Evolutionary conservation across 2,797 vertebrate species (phyloP).

Genomic region (Poeciliopsis presidionis): DNA sequence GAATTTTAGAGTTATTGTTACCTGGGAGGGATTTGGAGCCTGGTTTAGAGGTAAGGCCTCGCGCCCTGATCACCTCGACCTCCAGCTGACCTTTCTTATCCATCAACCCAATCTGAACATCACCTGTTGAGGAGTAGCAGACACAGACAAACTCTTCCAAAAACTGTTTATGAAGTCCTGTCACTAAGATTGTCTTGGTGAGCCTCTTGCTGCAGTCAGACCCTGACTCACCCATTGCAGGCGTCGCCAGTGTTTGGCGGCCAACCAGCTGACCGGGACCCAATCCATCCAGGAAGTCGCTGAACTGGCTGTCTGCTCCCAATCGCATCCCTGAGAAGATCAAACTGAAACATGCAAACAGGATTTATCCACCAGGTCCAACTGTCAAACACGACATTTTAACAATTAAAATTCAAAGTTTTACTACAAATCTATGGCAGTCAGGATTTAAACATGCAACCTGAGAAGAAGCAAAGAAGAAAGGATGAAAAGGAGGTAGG

Average conservation of each 20-base stretch:
- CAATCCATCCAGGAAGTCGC: conserved; percentile 97
- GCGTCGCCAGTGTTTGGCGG: conserved; percentile 95
- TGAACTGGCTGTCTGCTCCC: conserved; percentile 96
- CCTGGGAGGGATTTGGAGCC: conserved; percentile 98
- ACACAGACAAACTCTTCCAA: neutral
- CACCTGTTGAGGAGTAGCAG: conserved; percentile 78
- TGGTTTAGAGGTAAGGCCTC: conserved; percentile 96
- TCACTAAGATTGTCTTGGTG: no score
- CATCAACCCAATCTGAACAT: conserved; percentile 98
- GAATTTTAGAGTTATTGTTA: conserved; percentile 57
- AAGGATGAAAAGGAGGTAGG: no score
- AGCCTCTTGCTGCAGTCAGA: neutral
- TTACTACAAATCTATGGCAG: no score
- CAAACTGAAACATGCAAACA: conserved; percentile 80
- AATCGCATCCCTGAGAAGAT: conserved; percentile 98
- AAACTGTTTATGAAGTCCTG: neutral
- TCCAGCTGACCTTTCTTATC: conserved; percentile 98
- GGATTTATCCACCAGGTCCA: conserved; percentile 2
- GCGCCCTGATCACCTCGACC: conserved; percentile 98
- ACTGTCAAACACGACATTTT: neutral
- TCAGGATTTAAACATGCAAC: no score
- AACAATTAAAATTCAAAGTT: no score
- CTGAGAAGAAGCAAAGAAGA: no score
- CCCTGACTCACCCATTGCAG: conserved; percentile 91
- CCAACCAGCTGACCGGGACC: conserved; percentile 97